These are phyloP conservation scores for Coenonympha glycerion DNA, from an alignment of 2,888 invertebrate genomes.

Conservation along the genomic window DNA sequence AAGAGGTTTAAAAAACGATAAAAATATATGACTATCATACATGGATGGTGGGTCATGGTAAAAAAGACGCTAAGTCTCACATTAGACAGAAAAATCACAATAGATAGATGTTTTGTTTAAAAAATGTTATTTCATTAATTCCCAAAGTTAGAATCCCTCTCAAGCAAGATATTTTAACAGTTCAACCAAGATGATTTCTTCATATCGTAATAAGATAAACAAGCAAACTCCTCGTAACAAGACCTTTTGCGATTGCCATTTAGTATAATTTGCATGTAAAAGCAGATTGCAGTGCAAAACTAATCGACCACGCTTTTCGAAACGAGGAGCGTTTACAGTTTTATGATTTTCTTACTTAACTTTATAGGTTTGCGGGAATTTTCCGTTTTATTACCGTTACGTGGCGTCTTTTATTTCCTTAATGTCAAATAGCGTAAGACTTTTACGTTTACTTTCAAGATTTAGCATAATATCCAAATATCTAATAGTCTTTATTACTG, in stretches of 20 bases:
- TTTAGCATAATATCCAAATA: not conserved
- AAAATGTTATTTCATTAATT: no score
- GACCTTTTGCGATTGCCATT: constrained; percentile 30
- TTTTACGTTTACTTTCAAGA: not conserved
- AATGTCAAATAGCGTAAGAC: not conserved
- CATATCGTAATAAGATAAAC: constrained; percentile 17
- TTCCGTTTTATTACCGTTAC: not conserved
- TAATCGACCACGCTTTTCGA: constrained; percentile 22
- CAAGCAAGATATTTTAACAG: no score
- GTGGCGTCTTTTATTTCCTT: constrained; percentile 3
- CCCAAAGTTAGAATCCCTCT: no score
- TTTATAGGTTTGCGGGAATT: constrained; percentile 16
- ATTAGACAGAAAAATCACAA: no score
- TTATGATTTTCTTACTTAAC: constrained; percentile 22
- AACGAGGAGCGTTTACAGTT: constrained; percentile 13
- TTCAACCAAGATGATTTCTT: no score
- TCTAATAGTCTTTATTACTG: no score
- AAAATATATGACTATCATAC: no score
- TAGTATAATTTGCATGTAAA: constrained; percentile 34
- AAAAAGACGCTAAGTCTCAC: no score
- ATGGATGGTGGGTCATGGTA: no score
- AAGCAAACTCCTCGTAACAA: constrained; percentile 21
- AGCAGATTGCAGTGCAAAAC: constrained; percentile 16
- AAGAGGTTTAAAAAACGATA: no score
- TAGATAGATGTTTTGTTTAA: no score